phyloP scores from a whole-genome alignment of 2,113 vertebrate genomes.

The Sebastes fasciatus region DNA sequence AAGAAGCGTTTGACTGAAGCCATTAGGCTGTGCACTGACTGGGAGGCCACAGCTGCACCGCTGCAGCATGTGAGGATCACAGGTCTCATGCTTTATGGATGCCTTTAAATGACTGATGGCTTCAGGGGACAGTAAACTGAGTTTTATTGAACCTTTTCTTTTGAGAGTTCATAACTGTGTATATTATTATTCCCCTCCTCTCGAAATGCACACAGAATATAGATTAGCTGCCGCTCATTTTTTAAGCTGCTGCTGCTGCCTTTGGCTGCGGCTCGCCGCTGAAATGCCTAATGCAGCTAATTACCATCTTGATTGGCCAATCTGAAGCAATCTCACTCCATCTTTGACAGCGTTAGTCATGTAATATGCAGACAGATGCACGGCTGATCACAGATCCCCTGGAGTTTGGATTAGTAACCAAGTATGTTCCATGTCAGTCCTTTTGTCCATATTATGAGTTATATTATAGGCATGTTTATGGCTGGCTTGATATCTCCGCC shows the following conservation, averaged over 20 bases:
- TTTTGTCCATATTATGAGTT: conserved; percentile 10
- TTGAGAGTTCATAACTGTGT: conserved; percentile 20
- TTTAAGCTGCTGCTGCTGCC: conserved; percentile 12
- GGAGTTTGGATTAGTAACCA: conserved; percentile 39
- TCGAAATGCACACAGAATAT: conserved; percentile 42
- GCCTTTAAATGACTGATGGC: conserved; percentile 38
- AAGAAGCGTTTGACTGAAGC: conserved; percentile 48
- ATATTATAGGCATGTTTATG: neutral
- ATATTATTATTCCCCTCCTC: conserved; percentile 7
- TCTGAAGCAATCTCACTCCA: conserved; percentile 51
- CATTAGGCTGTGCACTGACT: conserved; percentile 16
- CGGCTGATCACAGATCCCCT: conserved; percentile 32
- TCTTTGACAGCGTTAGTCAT: conserved; percentile 61
- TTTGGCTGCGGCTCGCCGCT: conserved; percentile 32
- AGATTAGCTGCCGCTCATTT: conserved; percentile 49
- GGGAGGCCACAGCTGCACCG: conserved; percentile 15
- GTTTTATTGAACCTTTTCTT: conserved; percentile 19
- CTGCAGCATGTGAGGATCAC: conserved; percentile 69
- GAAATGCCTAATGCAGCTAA: conserved; percentile 64
- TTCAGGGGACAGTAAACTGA: conserved; percentile 39
- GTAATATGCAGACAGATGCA: conserved; percentile 55
- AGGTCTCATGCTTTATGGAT: conserved; percentile 44
- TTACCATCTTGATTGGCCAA: conserved; percentile 63
- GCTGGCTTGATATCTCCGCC: neutral
- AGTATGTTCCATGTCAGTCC: conserved; percentile 22